A percentile compares a stretch with the other conserved stretches of the same genome.
Conservation (phyloP, 2,888 invertebrate species). For the Eurytoma californica region DNA sequence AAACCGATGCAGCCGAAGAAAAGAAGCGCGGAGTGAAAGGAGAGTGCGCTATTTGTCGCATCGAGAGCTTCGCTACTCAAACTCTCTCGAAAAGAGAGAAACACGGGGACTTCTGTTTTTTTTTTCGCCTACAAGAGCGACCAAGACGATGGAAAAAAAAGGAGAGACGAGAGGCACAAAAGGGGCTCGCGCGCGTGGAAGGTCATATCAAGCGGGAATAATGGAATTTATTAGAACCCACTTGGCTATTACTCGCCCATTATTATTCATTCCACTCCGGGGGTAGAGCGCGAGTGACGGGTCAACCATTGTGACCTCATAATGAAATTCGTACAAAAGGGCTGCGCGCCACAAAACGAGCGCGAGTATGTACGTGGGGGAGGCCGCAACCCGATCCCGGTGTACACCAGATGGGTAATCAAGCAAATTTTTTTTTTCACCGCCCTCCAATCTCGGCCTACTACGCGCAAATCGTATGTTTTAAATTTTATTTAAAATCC, state of each 20-base stretch:
- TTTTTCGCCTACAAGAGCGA: neutral
- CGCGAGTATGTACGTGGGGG: neutral
- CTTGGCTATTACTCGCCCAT: conserved; percentile 62
- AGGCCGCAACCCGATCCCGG: conserved; percentile 61
- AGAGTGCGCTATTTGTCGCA: neutral
- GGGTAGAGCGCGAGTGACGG: neutral
- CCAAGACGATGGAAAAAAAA: neutral
- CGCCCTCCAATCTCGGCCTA: neutral
- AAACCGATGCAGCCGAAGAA: neutral
- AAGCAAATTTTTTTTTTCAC: conserved; percentile 55
- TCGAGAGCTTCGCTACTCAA: conserved; percentile 4
- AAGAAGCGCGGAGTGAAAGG: neutral
- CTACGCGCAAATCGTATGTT: neutral
- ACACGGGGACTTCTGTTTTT: neutral
- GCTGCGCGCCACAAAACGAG: conserved; percentile 58
- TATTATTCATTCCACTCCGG: conserved; percentile 58
- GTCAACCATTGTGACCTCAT: conserved; percentile 30
- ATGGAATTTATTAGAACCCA: conserved; percentile 66
- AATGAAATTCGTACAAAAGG: conserved; percentile 65
- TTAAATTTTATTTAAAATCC: neutral
- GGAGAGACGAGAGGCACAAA: neutral
- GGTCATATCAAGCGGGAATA: conserved; percentile 57
- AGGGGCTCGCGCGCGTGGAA: conserved; percentile 33
- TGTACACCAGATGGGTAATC: conserved; percentile 66
- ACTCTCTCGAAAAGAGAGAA: neutral